These are phyloP conservation scores for Rosalia funebris DNA, from an alignment of 2,888 invertebrate genomes.

Conservation along the genomic window DNA sequence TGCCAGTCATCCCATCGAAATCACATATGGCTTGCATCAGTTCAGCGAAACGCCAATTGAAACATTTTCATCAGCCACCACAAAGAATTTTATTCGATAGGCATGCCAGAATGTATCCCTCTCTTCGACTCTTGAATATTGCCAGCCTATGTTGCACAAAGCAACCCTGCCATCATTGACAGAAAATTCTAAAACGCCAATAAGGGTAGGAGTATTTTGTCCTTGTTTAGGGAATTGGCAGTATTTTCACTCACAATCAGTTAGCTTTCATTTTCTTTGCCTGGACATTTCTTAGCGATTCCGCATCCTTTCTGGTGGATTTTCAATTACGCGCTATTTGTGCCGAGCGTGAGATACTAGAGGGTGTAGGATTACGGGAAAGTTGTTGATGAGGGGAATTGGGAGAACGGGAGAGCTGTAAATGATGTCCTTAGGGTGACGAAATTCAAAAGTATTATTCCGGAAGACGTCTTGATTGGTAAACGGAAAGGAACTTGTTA, in stretches of 20 bases:
- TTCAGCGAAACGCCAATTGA: no score
- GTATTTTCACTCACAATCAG: slow-evolving; percentile 33
- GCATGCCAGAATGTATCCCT: neutral
- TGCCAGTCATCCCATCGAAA: no score
- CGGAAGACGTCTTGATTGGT: slow-evolving; percentile 20
- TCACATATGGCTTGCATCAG: no score
- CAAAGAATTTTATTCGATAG: no score
- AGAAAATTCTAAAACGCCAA: slow-evolving; percentile 23
- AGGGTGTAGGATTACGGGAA: slow-evolving; percentile 37
- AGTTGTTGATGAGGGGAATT: slow-evolving; percentile 32
- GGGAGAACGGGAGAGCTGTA: slow-evolving; percentile 18
- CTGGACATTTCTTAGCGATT: slow-evolving; percentile 23
- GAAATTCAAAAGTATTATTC: slow-evolving; percentile 25
- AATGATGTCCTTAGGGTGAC: slow-evolving; percentile 29
- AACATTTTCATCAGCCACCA: no score
- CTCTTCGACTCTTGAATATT: slow-evolving; percentile 8
- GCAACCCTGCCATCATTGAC: slow-evolving; percentile 16
- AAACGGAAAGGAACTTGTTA: slow-evolving; percentile 24
- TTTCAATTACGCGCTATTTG: slow-evolving; percentile 44
- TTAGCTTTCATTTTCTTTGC: slow-evolving; percentile 33
- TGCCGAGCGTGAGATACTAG: slow-evolving; percentile 38
- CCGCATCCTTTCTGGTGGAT: slow-evolving; percentile 28
- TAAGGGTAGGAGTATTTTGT: slow-evolving; percentile 29
- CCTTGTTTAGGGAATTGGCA: slow-evolving; percentile 32
- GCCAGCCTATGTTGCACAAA: slow-evolving; percentile 8